Conservation (phyloP, 2,113 vertebrate species). For the Eolophus roseicapilla region DNA sequence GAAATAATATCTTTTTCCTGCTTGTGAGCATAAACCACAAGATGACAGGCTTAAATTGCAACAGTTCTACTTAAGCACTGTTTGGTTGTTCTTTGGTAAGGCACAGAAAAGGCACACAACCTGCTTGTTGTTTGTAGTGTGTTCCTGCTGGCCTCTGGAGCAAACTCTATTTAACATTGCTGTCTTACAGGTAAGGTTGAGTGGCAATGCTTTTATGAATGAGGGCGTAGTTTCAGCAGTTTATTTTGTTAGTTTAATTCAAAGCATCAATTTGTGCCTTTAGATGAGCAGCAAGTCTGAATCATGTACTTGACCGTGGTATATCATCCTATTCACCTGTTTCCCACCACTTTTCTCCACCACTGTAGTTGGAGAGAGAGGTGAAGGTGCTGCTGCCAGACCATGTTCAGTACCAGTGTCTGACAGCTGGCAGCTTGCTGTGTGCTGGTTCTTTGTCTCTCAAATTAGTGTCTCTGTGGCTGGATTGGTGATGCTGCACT, state of each 20-base stretch:
- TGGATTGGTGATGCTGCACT: constrained; percentile 55
- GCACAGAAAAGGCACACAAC: background rate
- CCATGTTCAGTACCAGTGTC: background rate
- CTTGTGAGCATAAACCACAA: background rate
- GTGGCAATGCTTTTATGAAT: background rate
- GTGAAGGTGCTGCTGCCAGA: background rate
- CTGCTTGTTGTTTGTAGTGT: background rate
- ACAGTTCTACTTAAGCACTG: background rate
- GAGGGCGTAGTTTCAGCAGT: background rate
- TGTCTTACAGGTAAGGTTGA: background rate
- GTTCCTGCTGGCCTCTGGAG: background rate
- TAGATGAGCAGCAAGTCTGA: background rate
- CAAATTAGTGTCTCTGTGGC: background rate
- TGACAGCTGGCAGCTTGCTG: background rate
- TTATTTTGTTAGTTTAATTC: background rate
- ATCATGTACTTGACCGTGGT: accelerated
- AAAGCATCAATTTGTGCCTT: background rate
- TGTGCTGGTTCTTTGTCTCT: background rate
- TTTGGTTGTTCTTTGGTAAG: background rate
- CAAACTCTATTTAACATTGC: background rate
- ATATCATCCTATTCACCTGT: background rate
- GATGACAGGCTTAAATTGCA: background rate
- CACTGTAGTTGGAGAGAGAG: background rate
- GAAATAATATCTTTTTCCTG: background rate
- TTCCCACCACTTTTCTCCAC: background rate